Conservation (phyloP, 2,888 invertebrate genomes). For the Deilephila elpenor region DNA sequence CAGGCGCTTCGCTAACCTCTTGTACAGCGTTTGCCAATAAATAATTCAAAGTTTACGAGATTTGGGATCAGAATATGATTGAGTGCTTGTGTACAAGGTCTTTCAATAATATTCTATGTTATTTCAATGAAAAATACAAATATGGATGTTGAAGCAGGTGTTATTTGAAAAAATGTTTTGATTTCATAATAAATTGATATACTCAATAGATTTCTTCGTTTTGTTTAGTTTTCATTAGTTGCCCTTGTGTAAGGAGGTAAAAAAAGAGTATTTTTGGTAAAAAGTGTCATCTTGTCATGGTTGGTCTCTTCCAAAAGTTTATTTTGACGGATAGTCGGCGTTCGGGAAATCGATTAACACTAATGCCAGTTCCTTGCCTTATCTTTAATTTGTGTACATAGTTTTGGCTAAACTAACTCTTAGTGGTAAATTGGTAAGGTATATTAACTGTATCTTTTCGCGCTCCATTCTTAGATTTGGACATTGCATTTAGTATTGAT, state of each 20-base stretch:
- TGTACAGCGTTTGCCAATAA: slow-evolving; percentile 14
- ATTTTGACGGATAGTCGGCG: background rate
- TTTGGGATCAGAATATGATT: background rate
- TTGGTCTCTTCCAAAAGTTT: background rate
- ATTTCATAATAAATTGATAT: too few species aligned
- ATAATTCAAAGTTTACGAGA: background rate
- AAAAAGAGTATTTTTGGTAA: too few species aligned
- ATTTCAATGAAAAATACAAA: background rate
- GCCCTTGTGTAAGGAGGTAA: too few species aligned
- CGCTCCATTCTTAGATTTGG: too few species aligned
- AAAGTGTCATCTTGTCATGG: too few species aligned
- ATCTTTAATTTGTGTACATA: background rate
- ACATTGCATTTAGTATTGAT: too few species aligned
- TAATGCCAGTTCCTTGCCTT: background rate
- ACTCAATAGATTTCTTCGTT: too few species aligned
- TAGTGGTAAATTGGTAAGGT: too few species aligned
- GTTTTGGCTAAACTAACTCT: background rate
- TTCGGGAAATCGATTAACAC: background rate
- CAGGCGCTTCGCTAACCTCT: background rate
- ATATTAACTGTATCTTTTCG: too few species aligned
- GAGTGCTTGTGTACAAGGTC: background rate
- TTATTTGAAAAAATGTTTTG: background rate
- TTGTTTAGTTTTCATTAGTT: too few species aligned
- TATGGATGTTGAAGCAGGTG: background rate
- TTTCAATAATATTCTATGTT: background rate